Base-by-base conservation (phyloP, 2,888 invertebrate species). In the Trimorus sp. region DNA sequence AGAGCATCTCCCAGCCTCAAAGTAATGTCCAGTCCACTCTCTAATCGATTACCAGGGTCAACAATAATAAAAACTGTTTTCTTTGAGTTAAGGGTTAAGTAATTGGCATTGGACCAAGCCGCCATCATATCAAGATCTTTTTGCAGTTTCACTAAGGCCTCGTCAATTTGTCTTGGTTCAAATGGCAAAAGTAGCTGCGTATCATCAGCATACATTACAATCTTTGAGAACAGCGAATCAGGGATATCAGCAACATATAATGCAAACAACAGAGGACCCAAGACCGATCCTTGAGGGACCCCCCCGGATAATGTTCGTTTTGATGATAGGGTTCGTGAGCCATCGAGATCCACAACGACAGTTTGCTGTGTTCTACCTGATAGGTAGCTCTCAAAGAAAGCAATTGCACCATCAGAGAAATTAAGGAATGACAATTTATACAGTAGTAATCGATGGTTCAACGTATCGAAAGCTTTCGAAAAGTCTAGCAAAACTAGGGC, bases 401-500 rank as follows among this genome's bases (percentile, higher is more conserved):
- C 26, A 26, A 26, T 26, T 26, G 26, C 26, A 26, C 26, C 26
- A 26, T 26, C 26, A 26, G 26, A 26, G 26, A 26, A 26, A 26
- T 4, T 4, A 26, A 26, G 26, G 4, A 1, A 26, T 26, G 26
- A 26, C 4, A 26, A 26, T 26, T 26, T 26, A 3, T 26, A 3
- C 26, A 26, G 26, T n/a, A n/a, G n/a, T 26, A 26, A 26, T 26
- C 26, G 26, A 26, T 26, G 26, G 26, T 26, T 26, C 26, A 26
- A 26, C 26, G 26, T 26, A 26, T 26, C 26, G 26, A 26, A 62
- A 0, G 62, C 51, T 14, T 53, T 65, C 1, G 65, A 65, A 14
- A 40, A 66, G 7, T 66, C 54, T 11, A 66, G 53, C 2, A 54
- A 8, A 4, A 66, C 0, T 8, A 66, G 16, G 16, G 53, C 66